Conservation (phyloP, 2,113 vertebrate genomes). For the Uropsilus gracilis region DNA sequence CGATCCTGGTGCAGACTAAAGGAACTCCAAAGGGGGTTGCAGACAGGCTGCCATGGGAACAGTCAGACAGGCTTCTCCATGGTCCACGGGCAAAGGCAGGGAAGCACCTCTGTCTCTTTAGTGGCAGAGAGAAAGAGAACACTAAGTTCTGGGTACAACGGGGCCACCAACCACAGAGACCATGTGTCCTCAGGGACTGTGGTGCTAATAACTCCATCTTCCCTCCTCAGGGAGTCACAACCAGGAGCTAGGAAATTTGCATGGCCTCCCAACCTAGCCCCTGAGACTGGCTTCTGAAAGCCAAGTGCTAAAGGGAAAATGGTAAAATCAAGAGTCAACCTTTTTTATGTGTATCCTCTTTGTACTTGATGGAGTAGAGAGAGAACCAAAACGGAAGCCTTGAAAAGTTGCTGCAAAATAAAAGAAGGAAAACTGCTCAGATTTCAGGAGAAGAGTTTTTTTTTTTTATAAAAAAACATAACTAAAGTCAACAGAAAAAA, state of each 20-base stretch:
- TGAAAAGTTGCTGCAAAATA: conserved; percentile 50
- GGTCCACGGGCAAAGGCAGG: not conserved
- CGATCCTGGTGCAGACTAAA: rapidly evolving
- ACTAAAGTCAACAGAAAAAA: conserved; percentile 33
- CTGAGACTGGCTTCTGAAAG: not conserved
- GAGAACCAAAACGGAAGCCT: conserved; percentile 19
- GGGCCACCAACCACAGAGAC: not conserved
- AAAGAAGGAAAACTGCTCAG: conserved; percentile 42
- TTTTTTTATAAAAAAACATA: conserved; percentile 56
- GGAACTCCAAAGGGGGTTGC: not conserved
- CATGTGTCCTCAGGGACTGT: not conserved
- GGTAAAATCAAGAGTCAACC: no score
- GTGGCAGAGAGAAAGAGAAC: not conserved
- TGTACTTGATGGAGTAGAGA: conserved; percentile 18
- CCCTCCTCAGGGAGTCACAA: not conserved
- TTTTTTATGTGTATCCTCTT: not conserved
- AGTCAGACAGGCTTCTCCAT: not conserved
- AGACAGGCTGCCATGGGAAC: not conserved
- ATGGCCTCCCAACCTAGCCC: not conserved
- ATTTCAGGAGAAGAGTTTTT: not conserved
- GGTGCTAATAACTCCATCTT: not conserved
- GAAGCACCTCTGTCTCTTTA: no score
- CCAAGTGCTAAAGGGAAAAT: not conserved
- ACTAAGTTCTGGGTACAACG: not conserved
- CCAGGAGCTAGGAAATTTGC: not conserved